These are phyloP conservation scores for Athene cunicularia DNA, from an alignment of 2,113 vertebrate genomes.

Conservation along the genomic window DNA sequence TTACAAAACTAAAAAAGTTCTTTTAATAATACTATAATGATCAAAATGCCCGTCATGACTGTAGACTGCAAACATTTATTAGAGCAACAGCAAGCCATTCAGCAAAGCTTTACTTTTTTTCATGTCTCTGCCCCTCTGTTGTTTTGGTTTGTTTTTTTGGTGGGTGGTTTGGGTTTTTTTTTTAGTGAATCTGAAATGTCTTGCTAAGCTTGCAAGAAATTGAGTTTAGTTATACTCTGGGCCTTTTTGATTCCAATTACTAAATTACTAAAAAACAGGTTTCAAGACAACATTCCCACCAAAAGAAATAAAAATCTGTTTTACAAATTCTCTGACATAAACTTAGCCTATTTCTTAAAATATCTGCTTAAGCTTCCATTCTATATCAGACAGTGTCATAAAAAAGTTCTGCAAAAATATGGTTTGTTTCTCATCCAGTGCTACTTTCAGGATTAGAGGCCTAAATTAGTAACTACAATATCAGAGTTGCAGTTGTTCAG, in stretches of 20 bases:
- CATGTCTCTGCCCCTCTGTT: fast-evolving
- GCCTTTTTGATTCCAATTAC: neutral
- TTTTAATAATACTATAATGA: constrained; percentile 17
- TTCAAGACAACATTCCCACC: neutral
- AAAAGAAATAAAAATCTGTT: neutral
- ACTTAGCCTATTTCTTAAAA: neutral
- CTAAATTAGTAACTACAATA: neutral
- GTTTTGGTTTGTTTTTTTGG: neutral
- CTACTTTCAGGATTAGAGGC: neutral
- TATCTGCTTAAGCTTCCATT: neutral
- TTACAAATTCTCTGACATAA: neutral
- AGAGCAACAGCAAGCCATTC: neutral
- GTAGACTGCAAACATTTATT: neutral
- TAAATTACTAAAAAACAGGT: neutral
- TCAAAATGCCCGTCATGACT: constrained; percentile 23
- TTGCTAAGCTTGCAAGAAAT: neutral
- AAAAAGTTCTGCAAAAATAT: neutral
- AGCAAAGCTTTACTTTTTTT: neutral
- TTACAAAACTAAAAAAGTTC: constrained; percentile 1
- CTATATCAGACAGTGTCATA: neutral
- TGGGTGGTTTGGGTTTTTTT: neutral
- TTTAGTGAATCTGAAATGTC: neutral
- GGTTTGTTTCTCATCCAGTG: neutral
- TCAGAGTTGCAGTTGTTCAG: neutral
- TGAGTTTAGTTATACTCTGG: neutral